Evolutionary conservation across 2,888 invertebrate genomes (phyloP), one percentile per base, ranked within the genome.

Genomic region (Mermis nigrescens): DNA sequence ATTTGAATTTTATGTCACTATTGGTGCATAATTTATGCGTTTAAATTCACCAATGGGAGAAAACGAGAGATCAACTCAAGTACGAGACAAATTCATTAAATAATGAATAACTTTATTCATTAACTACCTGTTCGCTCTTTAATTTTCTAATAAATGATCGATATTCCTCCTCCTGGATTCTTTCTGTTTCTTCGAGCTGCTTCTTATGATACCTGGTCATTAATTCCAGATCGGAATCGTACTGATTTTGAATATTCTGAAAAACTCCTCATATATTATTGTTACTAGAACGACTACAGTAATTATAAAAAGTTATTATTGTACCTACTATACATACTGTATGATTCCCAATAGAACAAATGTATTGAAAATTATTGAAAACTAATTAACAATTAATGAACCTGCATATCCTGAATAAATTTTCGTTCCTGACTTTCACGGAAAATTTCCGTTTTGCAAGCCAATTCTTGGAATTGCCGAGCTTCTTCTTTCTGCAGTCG

Each of bases 401-500:
- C 75, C 65, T 81, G 79, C 68, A 84, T 80, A 72, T 91, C 91
- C 66, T 84, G 83, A 63, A 90, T 89, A 75, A 90, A 91, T 64
- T 86, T 83, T 72, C 89, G 87, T 68, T 92, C 89, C 72, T 92
- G 94, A 70, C 89, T 85, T 59, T 95, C 94, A 62, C 85, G 80
- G 38, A 83, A 82, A 68, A 84, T 80, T 69, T 82, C 81, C 72
- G 88, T 86, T 75, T 94, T 91, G 58, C 85, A 80, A 67, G 86
- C 82, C 63, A 98, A 79, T 76, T 94, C 92, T 74, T 92, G 92
- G 77, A 92, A 91, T 76, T 98, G 94, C 70, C 95, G 92, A 75
- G 94, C 92, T 75, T 98, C 98, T 76, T 87, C 86, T 70, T 98
- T 94, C 77, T 98, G 98, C 67, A 99, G 79, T 81, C 94, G 83